A percentile compares a stretch with the other conserved stretches of the same genome.
Conservation (phyloP, 2,888 invertebrate genomes). For the Scaptomyza polygonia region DNA sequence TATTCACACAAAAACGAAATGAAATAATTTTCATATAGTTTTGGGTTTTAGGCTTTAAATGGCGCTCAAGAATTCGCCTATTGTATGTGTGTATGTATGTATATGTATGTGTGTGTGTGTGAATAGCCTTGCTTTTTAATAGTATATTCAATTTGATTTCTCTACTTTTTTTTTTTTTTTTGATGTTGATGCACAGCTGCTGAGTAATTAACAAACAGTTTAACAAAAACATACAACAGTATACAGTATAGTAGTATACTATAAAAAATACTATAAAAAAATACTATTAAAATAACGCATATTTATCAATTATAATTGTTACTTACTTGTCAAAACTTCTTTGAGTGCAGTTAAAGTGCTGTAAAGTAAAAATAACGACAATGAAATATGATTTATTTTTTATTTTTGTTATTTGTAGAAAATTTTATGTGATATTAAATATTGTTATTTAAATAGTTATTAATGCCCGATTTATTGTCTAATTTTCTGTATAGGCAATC, state of each 20-base stretch:
- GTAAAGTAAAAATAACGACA: background rate
- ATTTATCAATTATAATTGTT: slow-evolving; percentile 2
- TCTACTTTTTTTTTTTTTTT: background rate
- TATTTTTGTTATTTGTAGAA: background rate
- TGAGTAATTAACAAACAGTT: slow-evolving; percentile 12
- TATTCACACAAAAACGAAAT: too few relatives aligned
- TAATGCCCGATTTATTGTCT: slow-evolving; percentile 4
- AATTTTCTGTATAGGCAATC: slow-evolving; percentile 74
- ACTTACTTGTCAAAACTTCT: slow-evolving; percentile 15
- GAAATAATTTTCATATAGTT: too few relatives aligned
- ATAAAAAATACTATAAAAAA: too few relatives aligned
- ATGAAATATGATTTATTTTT: background rate
- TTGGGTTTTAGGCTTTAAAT: too few relatives aligned
- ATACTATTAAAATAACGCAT: slow-evolving; percentile 2
- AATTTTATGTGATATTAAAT: background rate
- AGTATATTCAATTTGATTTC: background rate
- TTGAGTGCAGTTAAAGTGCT: slow-evolving; percentile 3
- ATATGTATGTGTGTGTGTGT: too few relatives aligned
- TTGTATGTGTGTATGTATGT: too few relatives aligned
- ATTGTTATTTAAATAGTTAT: background rate
- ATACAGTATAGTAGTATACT: background rate
- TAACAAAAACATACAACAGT: background rate
- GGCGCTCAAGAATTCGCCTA: too few relatives aligned
- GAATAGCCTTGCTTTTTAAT: too few relatives aligned
- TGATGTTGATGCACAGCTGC: slow-evolving; percentile 37